Conservation (phyloP, 1,140 invertebrate genomes). For the Augochlora pura region DNA sequence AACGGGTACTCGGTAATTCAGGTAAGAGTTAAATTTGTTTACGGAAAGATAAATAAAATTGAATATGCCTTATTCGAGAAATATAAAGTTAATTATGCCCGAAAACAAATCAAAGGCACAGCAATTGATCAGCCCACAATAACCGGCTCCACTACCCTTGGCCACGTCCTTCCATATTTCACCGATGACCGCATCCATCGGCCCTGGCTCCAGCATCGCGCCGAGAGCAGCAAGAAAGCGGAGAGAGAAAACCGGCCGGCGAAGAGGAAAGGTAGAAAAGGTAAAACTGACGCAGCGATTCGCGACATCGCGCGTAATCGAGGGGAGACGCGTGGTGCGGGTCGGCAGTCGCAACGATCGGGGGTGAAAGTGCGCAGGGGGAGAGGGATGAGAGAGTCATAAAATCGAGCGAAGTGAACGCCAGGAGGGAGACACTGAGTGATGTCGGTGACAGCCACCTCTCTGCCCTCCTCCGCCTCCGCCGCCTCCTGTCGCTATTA, state of each 20-base stretch:
- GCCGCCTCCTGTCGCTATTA: constrained; percentile 70
- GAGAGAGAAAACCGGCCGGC: too few species aligned
- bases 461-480: constrained; percentile 55
- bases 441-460: constrained; percentile 71
- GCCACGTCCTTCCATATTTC: constrained; percentile 26
- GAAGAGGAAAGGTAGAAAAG: neutral
- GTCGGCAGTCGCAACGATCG: constrained; percentile 24
- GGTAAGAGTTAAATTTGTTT: too few species aligned
- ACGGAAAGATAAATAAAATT: too few species aligned
- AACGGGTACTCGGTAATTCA: too few species aligned
- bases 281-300: constrained; percentile 21
- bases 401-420: constrained; percentile 72
- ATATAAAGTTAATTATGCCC: too few species aligned
- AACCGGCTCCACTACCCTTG: neutral
- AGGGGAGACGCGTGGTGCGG: constrained; percentile 37
- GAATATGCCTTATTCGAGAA: too few species aligned
- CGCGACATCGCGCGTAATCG: constrained; percentile 55
- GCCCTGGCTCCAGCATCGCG: neutral
- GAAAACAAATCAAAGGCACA: too few species aligned
- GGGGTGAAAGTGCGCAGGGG: constrained; percentile 35
- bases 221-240: neutral
- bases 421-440: constrained; percentile 70
- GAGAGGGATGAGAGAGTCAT: constrained; percentile 67
- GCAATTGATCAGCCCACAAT: too few species aligned
- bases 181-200: constrained; percentile 27